Evolutionary conservation across 2,113 vertebrate genomes (phyloP), one percentile per base, ranked within the genome.

Genomic region (Cebus imitator): DNA sequence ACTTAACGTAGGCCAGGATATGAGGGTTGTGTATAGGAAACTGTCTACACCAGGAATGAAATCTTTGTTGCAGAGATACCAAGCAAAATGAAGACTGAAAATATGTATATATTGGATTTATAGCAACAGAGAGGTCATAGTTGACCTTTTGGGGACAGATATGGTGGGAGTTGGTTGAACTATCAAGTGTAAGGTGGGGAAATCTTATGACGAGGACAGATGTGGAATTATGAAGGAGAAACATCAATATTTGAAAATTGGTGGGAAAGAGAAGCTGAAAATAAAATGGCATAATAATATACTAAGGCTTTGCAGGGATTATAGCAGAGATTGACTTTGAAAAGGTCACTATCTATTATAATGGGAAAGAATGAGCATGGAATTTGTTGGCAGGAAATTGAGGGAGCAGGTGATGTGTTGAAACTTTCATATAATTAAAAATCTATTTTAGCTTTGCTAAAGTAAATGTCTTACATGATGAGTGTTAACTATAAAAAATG

Each of bases 391-490:
- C 72, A 96, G 85, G 70, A 97, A 61, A 76, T 70, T 52, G 91
- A 91, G 20, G 21, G 45, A 92, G 57, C 57, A 70, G 52, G 43
- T 87, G 86, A 87, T 57, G 45, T 37, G 58, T 78, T 87, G 79
- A 92, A 66, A 94, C 91, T 96, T 89, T 86, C 79, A 86, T 91
- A 95, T 95, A 92, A 55, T 94, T 79, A 92, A 50, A 76, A 25
- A 73, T 79, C 61, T 66, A 43, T 88, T 91, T 95, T 81, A 87
- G 55, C 50, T 84, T 10, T 94, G 72, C 85, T 94, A 45, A 94
- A 75, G 84, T 94, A 90, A 92, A 80, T 96, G 82, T 87, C 45
- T 96, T 64, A 83, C 27, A 57, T 84, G 86, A 81, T 40, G 68
- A 85, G 12, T 81, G 25, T 81, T 94, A 73, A 70, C n/a, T 92